phyloP scores from a whole-genome alignment of 2,113 vertebrate genomes.

The Labeo rohita region DNA sequence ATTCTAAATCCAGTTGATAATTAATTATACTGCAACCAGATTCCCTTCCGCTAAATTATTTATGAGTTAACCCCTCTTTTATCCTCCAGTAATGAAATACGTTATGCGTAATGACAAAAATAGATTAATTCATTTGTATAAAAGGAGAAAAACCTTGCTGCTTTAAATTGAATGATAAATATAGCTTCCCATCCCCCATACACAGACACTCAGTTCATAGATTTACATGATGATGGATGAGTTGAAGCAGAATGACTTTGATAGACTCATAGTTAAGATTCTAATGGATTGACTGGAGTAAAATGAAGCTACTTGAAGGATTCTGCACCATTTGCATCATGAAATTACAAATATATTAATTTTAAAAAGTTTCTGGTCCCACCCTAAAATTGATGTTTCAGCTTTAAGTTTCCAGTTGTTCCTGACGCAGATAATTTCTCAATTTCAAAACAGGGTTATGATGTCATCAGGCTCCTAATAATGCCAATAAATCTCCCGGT shows the following conservation, averaged over 20 bases:
- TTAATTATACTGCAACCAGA: slow-evolving; percentile 57
- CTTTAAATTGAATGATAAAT: slow-evolving; percentile 29
- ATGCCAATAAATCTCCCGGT: slow-evolving; percentile 61
- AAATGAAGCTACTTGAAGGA: not conserved
- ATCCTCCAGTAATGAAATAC: slow-evolving; percentile 57
- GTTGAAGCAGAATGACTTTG: not conserved
- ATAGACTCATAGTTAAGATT: not conserved
- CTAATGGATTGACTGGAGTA: not conserved
- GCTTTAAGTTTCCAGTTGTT: not conserved
- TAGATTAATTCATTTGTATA: slow-evolving; percentile 57
- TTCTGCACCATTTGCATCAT: not conserved
- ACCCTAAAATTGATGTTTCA: not conserved
- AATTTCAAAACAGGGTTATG: not conserved
- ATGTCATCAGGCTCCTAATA: slow-evolving; percentile 67
- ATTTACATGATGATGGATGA: slow-evolving; percentile 27
- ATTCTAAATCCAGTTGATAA: slow-evolving; percentile 52
- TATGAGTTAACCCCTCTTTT: slow-evolving; percentile 54
- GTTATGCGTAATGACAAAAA: slow-evolving; percentile 57
- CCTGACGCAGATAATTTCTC: not conserved
- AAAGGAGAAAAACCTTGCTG: slow-evolving; percentile 39
- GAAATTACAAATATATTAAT: not conserved
- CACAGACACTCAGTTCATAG: not conserved
- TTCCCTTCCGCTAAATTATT: slow-evolving; percentile 53
- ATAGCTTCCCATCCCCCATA: not conserved
- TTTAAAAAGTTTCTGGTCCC: not conserved